Evolutionary conservation across 2,797 vertebrate genomes (phyloP).

Genomic region (Acrossocheilus fasciatus): DNA sequence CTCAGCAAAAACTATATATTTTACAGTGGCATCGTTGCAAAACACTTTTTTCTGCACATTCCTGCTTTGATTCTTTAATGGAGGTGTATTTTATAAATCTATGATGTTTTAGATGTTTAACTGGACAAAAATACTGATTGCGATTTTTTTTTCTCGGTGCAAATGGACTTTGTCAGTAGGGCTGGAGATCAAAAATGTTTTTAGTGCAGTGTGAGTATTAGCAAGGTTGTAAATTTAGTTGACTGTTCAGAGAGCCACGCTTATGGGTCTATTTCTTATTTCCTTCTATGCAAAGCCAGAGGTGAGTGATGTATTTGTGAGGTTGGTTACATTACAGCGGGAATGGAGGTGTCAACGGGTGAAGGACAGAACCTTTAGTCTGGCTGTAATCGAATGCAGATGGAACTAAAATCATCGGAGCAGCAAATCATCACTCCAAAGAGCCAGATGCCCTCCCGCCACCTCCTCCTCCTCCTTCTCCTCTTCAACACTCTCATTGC

Average conservation of each 20-base stretch:
- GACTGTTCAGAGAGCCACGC: not conserved
- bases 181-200: not conserved
- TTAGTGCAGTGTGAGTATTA: not conserved
- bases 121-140: not conserved
- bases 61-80: not conserved
- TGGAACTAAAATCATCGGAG: constrained; percentile 95
- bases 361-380: constrained; percentile 88
- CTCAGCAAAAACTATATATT: not conserved
- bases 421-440: constrained; percentile 88
- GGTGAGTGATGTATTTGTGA: constrained; percentile 47
- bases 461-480: constrained; percentile 22
- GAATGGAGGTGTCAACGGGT: constrained; percentile 84
- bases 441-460: constrained; percentile 73
- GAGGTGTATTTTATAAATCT: not conserved
- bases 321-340: constrained; percentile 46
- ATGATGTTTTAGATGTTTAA: not conserved
- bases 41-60: not conserved
- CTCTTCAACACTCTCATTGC: constrained; percentile 45
- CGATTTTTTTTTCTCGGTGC: not conserved
- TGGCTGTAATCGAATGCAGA: constrained; percentile 98
- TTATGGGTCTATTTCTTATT: constrained; percentile 45
- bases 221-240: constrained; percentile 30
- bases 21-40: not conserved
- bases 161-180: not conserved
- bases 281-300: constrained; percentile 48